phyloP scores from a whole-genome alignment of 2,797 vertebrate genomes.

The Agapornis canus region DNA sequence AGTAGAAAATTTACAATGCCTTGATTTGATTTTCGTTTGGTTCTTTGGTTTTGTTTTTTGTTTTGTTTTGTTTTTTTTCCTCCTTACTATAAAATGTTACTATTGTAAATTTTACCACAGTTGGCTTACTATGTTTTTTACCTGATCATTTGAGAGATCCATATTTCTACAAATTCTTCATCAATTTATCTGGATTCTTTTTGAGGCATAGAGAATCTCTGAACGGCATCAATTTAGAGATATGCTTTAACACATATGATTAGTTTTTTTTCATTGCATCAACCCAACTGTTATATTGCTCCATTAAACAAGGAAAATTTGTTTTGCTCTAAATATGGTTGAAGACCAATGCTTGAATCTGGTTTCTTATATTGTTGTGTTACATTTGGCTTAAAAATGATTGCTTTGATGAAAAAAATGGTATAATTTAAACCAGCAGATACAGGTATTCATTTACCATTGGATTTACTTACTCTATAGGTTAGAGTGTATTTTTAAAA shows the following conservation, averaged over 20 bases:
- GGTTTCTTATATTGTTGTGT: not conserved
- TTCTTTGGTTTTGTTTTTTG: not conserved
- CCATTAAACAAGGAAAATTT: not conserved
- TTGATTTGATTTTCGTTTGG: not conserved
- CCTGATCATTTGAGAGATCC: not conserved
- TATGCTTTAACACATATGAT: not conserved
- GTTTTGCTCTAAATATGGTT: not conserved
- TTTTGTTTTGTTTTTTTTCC: too few species aligned
- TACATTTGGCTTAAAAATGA: not conserved
- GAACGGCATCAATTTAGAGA: not conserved
- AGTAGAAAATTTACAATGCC: not conserved
- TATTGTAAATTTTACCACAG: not conserved
- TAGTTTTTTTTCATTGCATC: not conserved
- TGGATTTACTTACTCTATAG: not conserved
- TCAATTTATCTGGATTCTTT: not conserved
- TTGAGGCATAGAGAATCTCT: not conserved
- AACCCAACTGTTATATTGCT: not conserved
- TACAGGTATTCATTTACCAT: not conserved
- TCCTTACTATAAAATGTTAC: not conserved
- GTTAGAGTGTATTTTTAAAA: not conserved
- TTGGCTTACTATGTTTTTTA: not conserved
- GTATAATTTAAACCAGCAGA: not conserved
- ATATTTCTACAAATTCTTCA: not conserved
- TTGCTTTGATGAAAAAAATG: not conserved
- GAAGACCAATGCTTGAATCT: not conserved